phyloP scores from a whole-genome alignment of 37 sponge, comb jelly and placozoan species.

The Mnemiopsis leidyi region DNA sequence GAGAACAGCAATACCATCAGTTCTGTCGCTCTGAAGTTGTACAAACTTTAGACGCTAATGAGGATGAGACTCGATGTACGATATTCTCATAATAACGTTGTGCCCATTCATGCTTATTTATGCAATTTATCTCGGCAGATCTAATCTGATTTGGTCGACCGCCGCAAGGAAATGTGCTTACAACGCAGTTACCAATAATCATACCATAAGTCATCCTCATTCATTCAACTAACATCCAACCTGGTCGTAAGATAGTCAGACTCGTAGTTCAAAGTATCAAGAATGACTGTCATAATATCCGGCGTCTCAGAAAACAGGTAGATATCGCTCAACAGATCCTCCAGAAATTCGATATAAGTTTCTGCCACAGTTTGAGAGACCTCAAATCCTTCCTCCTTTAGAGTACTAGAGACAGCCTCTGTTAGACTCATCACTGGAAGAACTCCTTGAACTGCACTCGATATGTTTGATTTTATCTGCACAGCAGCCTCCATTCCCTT shows the following conservation, averaged over 20 bases:
- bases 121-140: no score
- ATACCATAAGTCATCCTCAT: no score
- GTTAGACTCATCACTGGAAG: background rate
- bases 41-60: background rate
- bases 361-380: background rate
- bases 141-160: no score
- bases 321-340: conserved; percentile 24
- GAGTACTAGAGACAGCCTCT: background rate
- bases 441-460: conserved; percentile 10
- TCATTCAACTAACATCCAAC: no score
- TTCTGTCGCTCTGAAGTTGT: conserved; percentile 12
- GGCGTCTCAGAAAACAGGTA: conserved; percentile 46
- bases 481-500: background rate
- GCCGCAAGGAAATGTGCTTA: no score
- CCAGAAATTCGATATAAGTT: background rate
- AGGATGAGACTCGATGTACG: no score
- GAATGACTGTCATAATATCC: conserved; percentile 21
- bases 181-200: no score
- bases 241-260: conserved; percentile 41
- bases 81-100: no score
- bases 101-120: no score
- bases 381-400: background rate
- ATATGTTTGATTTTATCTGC: background rate
- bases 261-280: conserved; percentile 31
- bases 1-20: conserved; percentile 42